Base-by-base conservation (phyloP, 1,140 invertebrate species). In the Rhynchophorus ferrugineus region DNA sequence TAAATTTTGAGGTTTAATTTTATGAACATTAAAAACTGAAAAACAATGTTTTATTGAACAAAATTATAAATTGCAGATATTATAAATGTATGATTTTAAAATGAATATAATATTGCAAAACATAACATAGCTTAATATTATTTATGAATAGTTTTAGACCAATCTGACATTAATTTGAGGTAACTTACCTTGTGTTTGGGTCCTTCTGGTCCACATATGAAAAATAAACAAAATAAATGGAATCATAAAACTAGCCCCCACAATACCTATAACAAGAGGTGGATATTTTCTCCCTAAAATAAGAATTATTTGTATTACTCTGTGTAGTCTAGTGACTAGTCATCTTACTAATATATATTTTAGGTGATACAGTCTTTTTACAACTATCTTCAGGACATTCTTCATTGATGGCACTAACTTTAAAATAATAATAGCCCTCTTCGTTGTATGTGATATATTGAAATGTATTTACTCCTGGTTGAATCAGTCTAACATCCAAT, bases 181-280 rank as follows among this genome's bases (percentile, higher is more conserved):
- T 16, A 18, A 6, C 33, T 55, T 44, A 59, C 57, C 45, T 49
- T 43, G 34, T 16, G 36, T 9, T 13, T 47, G 49, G 22, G 44
- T 56, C 21, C 38, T 46, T 14, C 52, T 54, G 9, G 36, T 60
- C 41, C 58, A 49, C 46, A 60, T 49, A 42, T 62, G 55, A 35
- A 62, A 54, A 22, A 58, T 42, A 48, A 62, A 62, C 14, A 62
- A 44, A 3, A 60, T 44, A 42, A 54, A 62, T 9, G 61, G 61
- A 18, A 62, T 51, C 3, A 62, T 42, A 46, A 62, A 62, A 60
- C 61, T 62, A 1, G 61, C 61, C 1, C 61, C 61, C 8, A 62
- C 61, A 8, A 62, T 62, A 8, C 61, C 61, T 24, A 62, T 62
- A 2, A 60, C 61, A 11, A 62, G 21, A 17, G 58, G 58, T 16